These are phyloP conservation scores for Meloidogyne floridensis DNA, from an alignment of 1,140 invertebrate species.

Conservation along the genomic window DNA sequence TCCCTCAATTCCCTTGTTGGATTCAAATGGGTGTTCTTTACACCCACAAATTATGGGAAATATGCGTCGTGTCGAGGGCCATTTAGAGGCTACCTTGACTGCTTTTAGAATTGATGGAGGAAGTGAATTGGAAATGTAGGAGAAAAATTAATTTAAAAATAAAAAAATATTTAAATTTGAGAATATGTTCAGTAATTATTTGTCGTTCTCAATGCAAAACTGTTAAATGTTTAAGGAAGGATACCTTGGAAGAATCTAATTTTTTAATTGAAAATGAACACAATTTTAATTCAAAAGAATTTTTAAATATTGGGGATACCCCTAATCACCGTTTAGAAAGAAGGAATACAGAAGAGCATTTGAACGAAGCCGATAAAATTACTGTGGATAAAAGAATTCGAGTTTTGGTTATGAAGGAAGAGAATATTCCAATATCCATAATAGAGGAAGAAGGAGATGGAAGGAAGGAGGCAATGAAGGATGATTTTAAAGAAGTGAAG, in stretches of 20 bases:
- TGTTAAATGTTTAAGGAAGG: not conserved
- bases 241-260: not conserved
- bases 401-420: slow-evolving; percentile 35
- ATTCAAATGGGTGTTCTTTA: slow-evolving; percentile 44
- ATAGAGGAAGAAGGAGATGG: not conserved
- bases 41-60: slow-evolving; percentile 61
- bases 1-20: slow-evolving; percentile 45
- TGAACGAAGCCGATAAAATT: slow-evolving; percentile 32
- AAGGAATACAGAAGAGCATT: slow-evolving; percentile 20
- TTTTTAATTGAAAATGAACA: not conserved
- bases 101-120: slow-evolving; percentile 57
- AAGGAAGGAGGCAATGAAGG: not conserved
- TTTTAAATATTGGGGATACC: not conserved
- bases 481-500: not conserved
- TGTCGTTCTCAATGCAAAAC: not conserved
- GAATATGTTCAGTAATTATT: slow-evolving; percentile 2
- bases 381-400: slow-evolving; percentile 49
- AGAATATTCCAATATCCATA: not conserved
- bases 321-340: not conserved
- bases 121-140: slow-evolving; percentile 26
- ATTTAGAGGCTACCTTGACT: slow-evolving; percentile 53
- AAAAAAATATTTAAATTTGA: not conserved
- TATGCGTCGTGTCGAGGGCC: slow-evolving; percentile 35
- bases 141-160: not conserved
- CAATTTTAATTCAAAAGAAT: not conserved